Evolutionary conservation across 1,140 invertebrate genomes (phyloP).

Genomic region (Caenorhabditis elegans): DNA sequence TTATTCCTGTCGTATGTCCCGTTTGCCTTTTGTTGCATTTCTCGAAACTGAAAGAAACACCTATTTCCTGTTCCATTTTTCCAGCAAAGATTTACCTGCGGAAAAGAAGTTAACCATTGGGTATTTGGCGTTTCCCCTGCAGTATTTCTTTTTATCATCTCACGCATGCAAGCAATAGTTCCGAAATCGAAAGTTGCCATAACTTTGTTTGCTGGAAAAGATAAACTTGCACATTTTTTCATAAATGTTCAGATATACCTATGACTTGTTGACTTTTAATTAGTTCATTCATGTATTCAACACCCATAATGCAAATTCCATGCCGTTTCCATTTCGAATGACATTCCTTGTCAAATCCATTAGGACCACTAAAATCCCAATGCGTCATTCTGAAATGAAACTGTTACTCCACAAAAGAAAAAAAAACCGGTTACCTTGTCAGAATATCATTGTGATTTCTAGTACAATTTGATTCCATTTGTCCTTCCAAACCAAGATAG

Average conservation of each 20-base stretch:
- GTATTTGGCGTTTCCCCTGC: not conserved
- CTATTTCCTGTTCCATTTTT: not conserved
- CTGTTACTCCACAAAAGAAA: too few relatives aligned
- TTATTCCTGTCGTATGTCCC: slow-evolving; percentile 9
- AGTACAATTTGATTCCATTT: slow-evolving; percentile 22
- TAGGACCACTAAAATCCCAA: slow-evolving; percentile 13
- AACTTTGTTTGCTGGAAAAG: slow-evolving; percentile 23
- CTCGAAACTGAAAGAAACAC: not conserved
- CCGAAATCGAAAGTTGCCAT: slow-evolving; percentile 28
- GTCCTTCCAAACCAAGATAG: slow-evolving; percentile 4
- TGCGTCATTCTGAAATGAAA: not conserved
- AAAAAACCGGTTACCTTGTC: too few relatives aligned
- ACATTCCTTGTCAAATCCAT: slow-evolving; percentile 13
- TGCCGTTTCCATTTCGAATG: slow-evolving; percentile 20
- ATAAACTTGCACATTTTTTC: not conserved
- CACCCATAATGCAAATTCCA: slow-evolving; percentile 13
- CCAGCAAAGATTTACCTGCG: not conserved
- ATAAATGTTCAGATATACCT: too few relatives aligned
- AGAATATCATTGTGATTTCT: not conserved
- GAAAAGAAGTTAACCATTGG: not conserved
- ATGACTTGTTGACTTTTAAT: not conserved
- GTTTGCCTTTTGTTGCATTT: slow-evolving; percentile 4
- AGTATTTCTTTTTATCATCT: not conserved
- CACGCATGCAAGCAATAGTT: slow-evolving; percentile 24
- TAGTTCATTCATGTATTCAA: slow-evolving; percentile 14